Conservation (phyloP, 1,140 invertebrate species). For the Tetragnatha versicolor region DNA sequence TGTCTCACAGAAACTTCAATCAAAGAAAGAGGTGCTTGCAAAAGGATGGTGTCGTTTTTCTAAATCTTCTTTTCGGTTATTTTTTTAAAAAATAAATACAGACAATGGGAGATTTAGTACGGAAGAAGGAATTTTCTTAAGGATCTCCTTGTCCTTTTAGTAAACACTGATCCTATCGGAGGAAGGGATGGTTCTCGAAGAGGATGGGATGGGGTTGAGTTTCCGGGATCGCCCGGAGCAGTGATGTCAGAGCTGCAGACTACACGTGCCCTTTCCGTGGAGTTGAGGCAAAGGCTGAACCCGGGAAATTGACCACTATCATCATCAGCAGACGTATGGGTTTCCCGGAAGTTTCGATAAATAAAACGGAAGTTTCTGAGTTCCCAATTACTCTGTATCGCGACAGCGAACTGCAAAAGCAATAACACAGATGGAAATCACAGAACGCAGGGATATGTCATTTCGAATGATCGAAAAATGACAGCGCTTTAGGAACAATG, state of each 20-base stretch:
- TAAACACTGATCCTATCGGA: too few relatives aligned
- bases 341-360: constrained; percentile 35
- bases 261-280: neutral
- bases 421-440: constrained; percentile 5
- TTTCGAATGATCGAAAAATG: neutral
- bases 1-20: too few relatives aligned
- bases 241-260: neutral
- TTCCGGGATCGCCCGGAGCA: too few relatives aligned
- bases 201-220: too few relatives aligned
- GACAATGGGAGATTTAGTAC: too few relatives aligned
- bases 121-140: too few relatives aligned
- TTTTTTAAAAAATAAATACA: too few relatives aligned
- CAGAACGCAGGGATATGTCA: neutral
- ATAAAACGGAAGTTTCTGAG: constrained; percentile 38
- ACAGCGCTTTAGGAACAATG: constrained; percentile 4
- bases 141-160: too few relatives aligned
- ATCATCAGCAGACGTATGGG: constrained; percentile 36
- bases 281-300: constrained; percentile 22
- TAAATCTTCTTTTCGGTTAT: too few relatives aligned
- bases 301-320: constrained; percentile 24
- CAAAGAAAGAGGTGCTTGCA: too few relatives aligned
- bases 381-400: constrained; percentile 38
- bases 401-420: constrained; percentile 13
- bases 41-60: too few relatives aligned
- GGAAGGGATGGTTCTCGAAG: too few relatives aligned